Percentiles rank a stretch among this genome's conserved stretches.
phyloP scores from a whole-genome alignment of 2,888 invertebrate species.

The Macropis europaea region DNA sequence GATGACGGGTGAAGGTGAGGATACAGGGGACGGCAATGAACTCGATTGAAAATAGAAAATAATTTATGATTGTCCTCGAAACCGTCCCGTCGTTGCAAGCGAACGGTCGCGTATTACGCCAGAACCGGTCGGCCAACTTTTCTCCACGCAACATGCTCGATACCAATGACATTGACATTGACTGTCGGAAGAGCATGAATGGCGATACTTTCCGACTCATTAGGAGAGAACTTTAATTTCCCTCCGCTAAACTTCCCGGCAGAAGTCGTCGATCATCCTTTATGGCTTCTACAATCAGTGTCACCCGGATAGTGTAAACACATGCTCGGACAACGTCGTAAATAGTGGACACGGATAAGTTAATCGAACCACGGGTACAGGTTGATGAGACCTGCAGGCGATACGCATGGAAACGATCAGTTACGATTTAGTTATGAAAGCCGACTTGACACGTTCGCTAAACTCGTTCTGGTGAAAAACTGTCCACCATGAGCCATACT shows the following conservation, averaged over 20 bases:
- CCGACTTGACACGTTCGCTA: no score
- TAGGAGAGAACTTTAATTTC: constrained; percentile 12
- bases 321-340: background rate
- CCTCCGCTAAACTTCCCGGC: background rate
- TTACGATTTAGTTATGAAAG: no score
- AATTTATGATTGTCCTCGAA: constrained; percentile 62
- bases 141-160: constrained; percentile 35
- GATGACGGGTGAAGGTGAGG: constrained; percentile 15
- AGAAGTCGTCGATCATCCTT: constrained; percentile 14
- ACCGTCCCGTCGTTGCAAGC: constrained; percentile 14
- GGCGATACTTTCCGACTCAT: constrained; percentile 27
- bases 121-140: constrained; percentile 57
- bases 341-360: background rate
- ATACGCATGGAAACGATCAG: background rate
- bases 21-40: constrained; percentile 53
- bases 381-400: background rate
- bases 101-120: constrained; percentile 43
- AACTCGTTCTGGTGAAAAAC: no score
- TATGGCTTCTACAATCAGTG: background rate
- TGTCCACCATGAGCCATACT: no score
- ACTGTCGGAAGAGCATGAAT: constrained; percentile 17
- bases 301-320: background rate
- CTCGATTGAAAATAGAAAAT: constrained; percentile 49
- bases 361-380: background rate
- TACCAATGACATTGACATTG: constrained; percentile 52